Conservation (phyloP, 2,113 vertebrate species). For the Rhagologus leucostigma region DNA sequence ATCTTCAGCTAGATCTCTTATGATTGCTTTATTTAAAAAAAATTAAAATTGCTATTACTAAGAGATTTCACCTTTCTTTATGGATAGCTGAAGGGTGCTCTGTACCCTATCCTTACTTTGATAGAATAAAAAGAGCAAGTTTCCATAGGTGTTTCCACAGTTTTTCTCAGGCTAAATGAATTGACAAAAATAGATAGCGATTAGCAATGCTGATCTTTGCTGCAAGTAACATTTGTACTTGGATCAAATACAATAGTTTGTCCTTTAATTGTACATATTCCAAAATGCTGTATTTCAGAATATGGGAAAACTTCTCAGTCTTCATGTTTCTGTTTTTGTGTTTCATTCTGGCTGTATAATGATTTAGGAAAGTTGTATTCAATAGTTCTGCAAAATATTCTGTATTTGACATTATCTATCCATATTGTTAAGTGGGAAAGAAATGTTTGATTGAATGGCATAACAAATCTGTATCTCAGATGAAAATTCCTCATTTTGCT, state of each 20-base stretch:
- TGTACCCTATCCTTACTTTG: background rate
- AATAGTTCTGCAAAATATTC: background rate
- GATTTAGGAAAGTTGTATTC: background rate
- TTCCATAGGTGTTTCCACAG: background rate
- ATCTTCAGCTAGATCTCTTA: background rate
- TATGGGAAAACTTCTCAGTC: background rate
- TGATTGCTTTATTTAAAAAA: background rate
- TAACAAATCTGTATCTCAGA: background rate
- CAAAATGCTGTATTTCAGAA: background rate
- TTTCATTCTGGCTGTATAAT: background rate
- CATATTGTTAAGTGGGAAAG: background rate
- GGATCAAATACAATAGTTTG: background rate
- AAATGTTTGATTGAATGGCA: background rate
- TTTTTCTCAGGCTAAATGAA: background rate
- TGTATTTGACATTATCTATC: background rate
- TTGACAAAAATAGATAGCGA: background rate
- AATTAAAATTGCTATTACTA: background rate
- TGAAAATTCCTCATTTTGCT: background rate
- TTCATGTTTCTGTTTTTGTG: background rate
- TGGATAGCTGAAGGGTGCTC: background rate
- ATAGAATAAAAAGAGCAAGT: background rate
- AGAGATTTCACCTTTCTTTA: background rate
- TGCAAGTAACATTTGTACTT: background rate
- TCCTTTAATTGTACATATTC: background rate
- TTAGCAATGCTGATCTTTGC: background rate